Conservation (phyloP, 2,113 vertebrate genomes). For the Malurus melanocephalus region DNA sequence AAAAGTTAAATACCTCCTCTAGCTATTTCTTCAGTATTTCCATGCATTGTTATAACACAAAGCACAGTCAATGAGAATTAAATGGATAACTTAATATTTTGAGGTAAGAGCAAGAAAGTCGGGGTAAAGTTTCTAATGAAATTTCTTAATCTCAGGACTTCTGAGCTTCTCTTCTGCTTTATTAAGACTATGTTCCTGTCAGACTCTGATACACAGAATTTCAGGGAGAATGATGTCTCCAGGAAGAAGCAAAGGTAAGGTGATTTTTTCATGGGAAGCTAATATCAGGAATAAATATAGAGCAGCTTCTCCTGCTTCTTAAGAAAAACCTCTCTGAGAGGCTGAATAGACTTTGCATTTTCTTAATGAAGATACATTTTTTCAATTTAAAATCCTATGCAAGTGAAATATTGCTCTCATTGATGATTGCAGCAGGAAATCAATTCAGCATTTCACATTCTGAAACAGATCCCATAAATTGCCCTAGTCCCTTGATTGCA, state of each 20-base stretch:
- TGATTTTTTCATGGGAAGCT: background rate
- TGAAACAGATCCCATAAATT: conserved; percentile 24
- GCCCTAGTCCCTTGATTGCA: background rate
- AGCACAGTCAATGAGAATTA: background rate
- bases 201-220: background rate
- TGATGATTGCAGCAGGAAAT: background rate
- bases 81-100: background rate
- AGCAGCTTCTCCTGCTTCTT: background rate
- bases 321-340: background rate
- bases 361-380: conserved; percentile 8
- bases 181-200: background rate
- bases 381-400: conserved; percentile 21
- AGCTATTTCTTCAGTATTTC: background rate
- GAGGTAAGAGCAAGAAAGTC: background rate
- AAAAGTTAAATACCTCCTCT: background rate
- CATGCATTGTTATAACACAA: background rate
- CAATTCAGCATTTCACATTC: background rate
- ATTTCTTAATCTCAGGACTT: background rate
- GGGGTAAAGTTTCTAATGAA: background rate
- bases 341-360: background rate
- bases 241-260: background rate
- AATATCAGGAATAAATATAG: background rate
- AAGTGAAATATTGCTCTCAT: conserved; percentile 21
- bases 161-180: background rate
- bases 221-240: background rate